A percentile compares a stretch with the other conserved stretches of the same genome.
phyloP scores from a whole-genome alignment of 2,888 invertebrate genomes.

The Ichneumoninae sp. region DNA sequence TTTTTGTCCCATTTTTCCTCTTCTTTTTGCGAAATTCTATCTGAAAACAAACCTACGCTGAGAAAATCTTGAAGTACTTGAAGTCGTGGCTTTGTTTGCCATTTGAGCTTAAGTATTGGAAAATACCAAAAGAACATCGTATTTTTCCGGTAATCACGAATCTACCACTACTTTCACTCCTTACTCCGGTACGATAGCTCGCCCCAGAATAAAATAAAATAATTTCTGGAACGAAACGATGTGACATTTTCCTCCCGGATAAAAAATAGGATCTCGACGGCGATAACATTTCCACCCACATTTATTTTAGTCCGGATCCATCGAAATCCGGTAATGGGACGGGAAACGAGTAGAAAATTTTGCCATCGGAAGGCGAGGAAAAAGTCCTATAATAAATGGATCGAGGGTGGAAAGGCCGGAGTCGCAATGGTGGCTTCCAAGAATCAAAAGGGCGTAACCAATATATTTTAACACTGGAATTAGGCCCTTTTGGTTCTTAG shows the following conservation, averaged over 20 bases:
- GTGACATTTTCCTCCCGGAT: constrained; percentile 11
- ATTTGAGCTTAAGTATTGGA: too few relatives aligned
- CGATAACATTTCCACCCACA: not conserved
- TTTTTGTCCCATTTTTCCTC: not conserved
- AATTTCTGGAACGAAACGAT: not conserved
- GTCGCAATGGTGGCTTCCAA: not conserved
- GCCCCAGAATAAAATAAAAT: not conserved
- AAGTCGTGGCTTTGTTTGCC: not conserved
- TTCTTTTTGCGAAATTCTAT: not conserved
- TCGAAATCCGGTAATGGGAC: constrained; percentile 7
- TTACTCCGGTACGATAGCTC: not conserved
- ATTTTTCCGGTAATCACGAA: not conserved
- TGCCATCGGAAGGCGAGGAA: not conserved
- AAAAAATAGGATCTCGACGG: not conserved
- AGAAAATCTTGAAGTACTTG: not conserved
- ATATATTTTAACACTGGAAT: not conserved
- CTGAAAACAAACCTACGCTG: not conserved
- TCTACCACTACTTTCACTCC: not conserved
- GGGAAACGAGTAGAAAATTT: not conserved
- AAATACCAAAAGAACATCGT: not conserved
- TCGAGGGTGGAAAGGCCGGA: not conserved
- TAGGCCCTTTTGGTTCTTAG: not conserved
- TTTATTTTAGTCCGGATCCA: constrained; percentile 15
- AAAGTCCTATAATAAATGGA: constrained; percentile 7
- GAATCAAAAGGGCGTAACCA: not conserved